Percentiles rank a stretch among this genome's conserved stretches.
Evolutionary conservation across 1,140 invertebrate genomes (phyloP).

Genomic region (Bombus pascuorum): DNA sequence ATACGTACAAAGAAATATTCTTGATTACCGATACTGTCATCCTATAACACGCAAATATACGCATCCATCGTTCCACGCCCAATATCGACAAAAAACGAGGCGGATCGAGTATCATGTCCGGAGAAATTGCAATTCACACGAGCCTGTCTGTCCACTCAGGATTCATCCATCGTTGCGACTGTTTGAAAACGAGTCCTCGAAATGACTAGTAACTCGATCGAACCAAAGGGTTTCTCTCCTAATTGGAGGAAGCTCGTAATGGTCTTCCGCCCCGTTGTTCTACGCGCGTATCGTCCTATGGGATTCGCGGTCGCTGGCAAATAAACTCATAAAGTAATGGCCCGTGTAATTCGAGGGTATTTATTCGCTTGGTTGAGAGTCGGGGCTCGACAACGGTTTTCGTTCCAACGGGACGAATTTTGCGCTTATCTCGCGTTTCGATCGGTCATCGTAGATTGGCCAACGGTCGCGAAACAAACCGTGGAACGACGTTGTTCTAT

Average conservation of each 20-base stretch:
- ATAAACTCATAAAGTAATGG: conserved; percentile 61
- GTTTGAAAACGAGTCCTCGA: conserved; percentile 12
- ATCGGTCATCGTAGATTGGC: conserved; percentile 29
- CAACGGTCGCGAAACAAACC: neutral
- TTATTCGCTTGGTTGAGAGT: conserved; percentile 58
- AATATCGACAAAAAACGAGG: neutral
- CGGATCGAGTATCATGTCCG: neutral
- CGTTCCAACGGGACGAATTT: conserved; percentile 48
- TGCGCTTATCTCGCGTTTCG: conserved; percentile 43
- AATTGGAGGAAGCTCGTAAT: conserved; percentile 65
- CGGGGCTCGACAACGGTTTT: conserved; percentile 1
- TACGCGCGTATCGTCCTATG: conserved; percentile 38
- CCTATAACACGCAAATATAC: neutral
- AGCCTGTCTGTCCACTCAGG: neutral
- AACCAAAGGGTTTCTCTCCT: conserved; percentile 35
- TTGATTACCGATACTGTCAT: no score
- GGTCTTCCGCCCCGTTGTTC: conserved; percentile 62
- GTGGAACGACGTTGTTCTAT: no score
- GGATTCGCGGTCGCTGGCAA: conserved; percentile 45
- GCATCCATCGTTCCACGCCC: neutral
- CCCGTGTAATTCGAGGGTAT: conserved; percentile 64
- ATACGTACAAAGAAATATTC: no score
- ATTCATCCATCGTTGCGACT: conserved; percentile 33
- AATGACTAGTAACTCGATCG: conserved; percentile 15
- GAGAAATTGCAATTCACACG: neutral